These are phyloP conservation scores for Tanytarsus gracilentus DNA, from an alignment of 2,888 invertebrate genomes.

Conservation along the genomic window DNA sequence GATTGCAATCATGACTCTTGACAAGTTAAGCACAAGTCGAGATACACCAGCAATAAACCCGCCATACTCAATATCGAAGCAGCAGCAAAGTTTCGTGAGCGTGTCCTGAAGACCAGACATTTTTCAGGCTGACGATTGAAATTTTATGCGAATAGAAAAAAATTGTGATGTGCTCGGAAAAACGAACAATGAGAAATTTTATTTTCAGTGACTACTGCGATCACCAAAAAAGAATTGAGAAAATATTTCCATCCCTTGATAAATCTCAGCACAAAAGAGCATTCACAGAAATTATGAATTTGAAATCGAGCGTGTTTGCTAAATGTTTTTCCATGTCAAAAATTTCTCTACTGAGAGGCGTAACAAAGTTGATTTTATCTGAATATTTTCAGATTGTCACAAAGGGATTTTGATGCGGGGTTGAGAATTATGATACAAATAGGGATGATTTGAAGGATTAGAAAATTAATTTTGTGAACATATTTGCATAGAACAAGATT, in stretches of 20 bases:
- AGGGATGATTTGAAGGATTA: constrained; percentile 17
- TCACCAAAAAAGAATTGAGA: neutral
- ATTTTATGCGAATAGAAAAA: too few species aligned
- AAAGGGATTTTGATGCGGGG: neutral
- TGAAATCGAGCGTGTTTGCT: constrained; percentile 13
- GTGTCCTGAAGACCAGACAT: too few species aligned
- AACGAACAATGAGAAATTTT: constrained; percentile 5
- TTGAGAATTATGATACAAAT: neutral
- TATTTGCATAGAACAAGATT: neutral
- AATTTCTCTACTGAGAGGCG: constrained; percentile 23
- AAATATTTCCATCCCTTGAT: constrained; percentile 12
- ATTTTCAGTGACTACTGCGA: too few species aligned
- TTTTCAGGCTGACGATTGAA: too few species aligned
- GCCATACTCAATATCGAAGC: too few species aligned
- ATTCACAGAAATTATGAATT: constrained; percentile 25
- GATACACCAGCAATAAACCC: too few species aligned
- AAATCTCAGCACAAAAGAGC: neutral
- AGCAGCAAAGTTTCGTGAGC: too few species aligned
- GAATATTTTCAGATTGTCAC: neutral
- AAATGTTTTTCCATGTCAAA: constrained; percentile 28
- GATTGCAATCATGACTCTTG: too few species aligned
- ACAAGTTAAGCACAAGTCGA: too few species aligned
- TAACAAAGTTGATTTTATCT: constrained; percentile 19
- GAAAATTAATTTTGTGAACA: constrained; percentile 10
- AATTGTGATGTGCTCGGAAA: constrained; percentile 1